Evolutionary conservation across 2,888 invertebrate genomes (phyloP).

Genomic region (Cacoxenus indagator): DNA sequence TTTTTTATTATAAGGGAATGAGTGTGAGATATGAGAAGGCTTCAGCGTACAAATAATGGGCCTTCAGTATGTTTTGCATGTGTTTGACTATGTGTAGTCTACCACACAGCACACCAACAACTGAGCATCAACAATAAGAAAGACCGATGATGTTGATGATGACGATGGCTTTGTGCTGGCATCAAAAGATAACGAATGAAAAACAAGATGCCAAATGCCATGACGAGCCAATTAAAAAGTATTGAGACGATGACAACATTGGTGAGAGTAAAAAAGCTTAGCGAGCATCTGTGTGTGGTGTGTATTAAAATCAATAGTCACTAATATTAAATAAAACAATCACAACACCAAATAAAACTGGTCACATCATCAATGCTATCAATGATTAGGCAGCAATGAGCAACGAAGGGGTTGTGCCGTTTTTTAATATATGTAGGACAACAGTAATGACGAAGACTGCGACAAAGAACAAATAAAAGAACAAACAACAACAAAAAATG

Average conservation of each 20-base stretch:
- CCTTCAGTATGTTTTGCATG: not conserved
- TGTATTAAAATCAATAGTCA: not conserved
- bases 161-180: not conserved
- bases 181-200: not conserved
- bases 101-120: not conserved
- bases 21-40: conserved; percentile 17
- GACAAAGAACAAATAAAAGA: conserved; percentile 5
- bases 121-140: not conserved
- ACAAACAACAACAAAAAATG: conserved; percentile 30
- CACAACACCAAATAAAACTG: not conserved
- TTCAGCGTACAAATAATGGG: not conserved
- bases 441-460: not conserved
- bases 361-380: not conserved
- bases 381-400: not conserved
- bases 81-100: not conserved
- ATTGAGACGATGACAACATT: not conserved
- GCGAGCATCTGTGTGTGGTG: no score
- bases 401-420: not conserved
- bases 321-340: not conserved
- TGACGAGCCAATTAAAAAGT: not conserved
- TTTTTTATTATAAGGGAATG: conserved; percentile 48
- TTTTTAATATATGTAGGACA: not conserved
- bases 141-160: not conserved
- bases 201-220: not conserved
- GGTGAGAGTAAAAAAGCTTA: no score